Evolutionary conservation across 2,113 vertebrate genomes (phyloP).

Genomic region (Colistium nudipinnis): DNA sequence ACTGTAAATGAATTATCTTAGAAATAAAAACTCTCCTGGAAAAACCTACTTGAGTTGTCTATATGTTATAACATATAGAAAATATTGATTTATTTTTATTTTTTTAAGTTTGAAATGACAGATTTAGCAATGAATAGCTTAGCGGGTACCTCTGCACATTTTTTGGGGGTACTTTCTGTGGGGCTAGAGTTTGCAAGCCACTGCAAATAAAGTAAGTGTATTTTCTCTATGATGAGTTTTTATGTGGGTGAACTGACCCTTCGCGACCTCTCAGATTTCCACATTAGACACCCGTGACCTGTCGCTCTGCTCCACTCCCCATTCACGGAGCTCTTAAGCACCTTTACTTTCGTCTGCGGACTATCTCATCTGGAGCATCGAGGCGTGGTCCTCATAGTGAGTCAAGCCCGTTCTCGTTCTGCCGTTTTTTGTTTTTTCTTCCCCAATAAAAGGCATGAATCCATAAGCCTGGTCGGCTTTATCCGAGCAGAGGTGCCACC

Average conservation of each 20-base stretch:
- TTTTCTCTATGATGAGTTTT: background rate
- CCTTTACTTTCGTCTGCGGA: conserved; percentile 9
- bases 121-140: too few species aligned
- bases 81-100: too few species aligned
- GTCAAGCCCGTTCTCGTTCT: conserved; percentile 48
- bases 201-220: background rate
- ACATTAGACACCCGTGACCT: background rate
- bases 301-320: background rate
- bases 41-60: too few species aligned
- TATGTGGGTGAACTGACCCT: background rate
- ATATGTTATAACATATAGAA: too few species aligned
- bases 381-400: conserved; percentile 20
- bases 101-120: too few species aligned
- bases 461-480: conserved; percentile 50
- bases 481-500: conserved; percentile 67
- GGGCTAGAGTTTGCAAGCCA: conserved; percentile 1
- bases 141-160: too few species aligned
- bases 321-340: conserved; percentile 18
- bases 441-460: conserved; percentile 63
- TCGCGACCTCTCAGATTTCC: background rate
- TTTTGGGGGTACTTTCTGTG: too few species aligned
- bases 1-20: too few species aligned
- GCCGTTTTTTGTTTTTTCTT: conserved; percentile 47
- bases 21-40: too few species aligned
- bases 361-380: conserved; percentile 30